phyloP scores from a whole-genome alignment of 2,888 invertebrate genomes.

The Tillus elongatus region DNA sequence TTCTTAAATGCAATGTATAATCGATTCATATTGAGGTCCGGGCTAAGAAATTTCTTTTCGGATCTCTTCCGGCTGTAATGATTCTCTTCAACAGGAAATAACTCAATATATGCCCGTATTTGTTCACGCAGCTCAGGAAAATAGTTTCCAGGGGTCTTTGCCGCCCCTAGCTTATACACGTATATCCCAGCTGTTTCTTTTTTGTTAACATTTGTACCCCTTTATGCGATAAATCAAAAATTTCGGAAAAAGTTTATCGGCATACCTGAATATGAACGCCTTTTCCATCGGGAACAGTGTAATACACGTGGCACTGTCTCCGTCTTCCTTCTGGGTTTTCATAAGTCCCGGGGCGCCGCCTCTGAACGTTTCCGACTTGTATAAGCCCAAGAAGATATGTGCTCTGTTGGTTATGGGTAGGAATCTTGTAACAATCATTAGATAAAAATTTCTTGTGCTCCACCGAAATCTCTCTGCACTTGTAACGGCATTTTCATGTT shows the following conservation, averaged over 20 bases:
- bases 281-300: slow-evolving; percentile 20
- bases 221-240: slow-evolving; percentile 16
- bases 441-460: slow-evolving; percentile 14
- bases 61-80: no score
- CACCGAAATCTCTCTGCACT: no score
- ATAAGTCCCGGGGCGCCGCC: no score
- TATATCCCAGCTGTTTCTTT: slow-evolving; percentile 11
- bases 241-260: slow-evolving; percentile 19
- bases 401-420: no score
- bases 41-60: no score
- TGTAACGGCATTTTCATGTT: no score
- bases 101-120: slow-evolving; percentile 13
- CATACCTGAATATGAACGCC: slow-evolving; percentile 19
- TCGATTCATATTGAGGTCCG: no score
- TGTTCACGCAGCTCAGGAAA: no score
- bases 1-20: no score
- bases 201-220: slow-evolving; percentile 11
- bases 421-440: slow-evolving; percentile 12
- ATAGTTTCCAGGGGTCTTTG: no score
- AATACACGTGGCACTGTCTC: slow-evolving; percentile 18
- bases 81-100: no score
- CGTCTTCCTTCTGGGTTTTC: slow-evolving; percentile 18
- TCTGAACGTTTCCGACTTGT: slow-evolving; percentile 7
- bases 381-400: slow-evolving; percentile 13
- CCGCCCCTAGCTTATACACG: no score